Evolutionary conservation across 2,888 invertebrate species (phyloP).

Genomic region (Siphonodentalium dalli): DNA sequence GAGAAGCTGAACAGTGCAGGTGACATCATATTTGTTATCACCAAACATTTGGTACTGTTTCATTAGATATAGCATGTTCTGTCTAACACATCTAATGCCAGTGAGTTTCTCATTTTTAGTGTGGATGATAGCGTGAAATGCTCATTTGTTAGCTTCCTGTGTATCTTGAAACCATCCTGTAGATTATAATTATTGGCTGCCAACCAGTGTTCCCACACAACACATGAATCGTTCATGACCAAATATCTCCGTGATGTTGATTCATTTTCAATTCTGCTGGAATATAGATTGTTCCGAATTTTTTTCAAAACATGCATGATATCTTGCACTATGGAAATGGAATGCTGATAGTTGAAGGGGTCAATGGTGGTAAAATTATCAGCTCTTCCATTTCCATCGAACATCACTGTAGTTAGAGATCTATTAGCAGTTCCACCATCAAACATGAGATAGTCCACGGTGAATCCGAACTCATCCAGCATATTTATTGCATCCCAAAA

Average conservation of each 20-base stretch:
- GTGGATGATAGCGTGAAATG: slow-evolving; percentile 17
- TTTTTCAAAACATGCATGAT: slow-evolving; percentile 20
- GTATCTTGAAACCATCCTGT: slow-evolving; percentile 18
- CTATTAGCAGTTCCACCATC: slow-evolving; percentile 31
- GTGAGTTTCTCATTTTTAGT: slow-evolving; percentile 20
- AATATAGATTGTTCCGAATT: slow-evolving; percentile 21
- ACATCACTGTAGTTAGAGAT: slow-evolving; percentile 15
- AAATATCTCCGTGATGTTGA: slow-evolving; percentile 8
- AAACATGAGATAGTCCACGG: slow-evolving; percentile 28
- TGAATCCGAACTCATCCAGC: slow-evolving; percentile 19
- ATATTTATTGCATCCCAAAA: slow-evolving; percentile 28
- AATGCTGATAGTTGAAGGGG: too few species aligned
- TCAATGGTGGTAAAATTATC: too few species aligned
- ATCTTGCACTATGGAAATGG: too few species aligned
- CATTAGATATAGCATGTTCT: slow-evolving; percentile 25
- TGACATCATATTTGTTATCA: too few species aligned
- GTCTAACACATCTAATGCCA: slow-evolving; percentile 19
- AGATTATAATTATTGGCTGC: slow-evolving; percentile 12
- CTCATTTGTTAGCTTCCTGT: slow-evolving; percentile 16
- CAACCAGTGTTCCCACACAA: slow-evolving; percentile 21
- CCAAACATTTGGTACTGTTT: slow-evolving; percentile 15
- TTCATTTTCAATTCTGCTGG: slow-evolving; percentile 9
- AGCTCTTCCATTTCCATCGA: slow-evolving; percentile 4
- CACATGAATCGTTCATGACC: slow-evolving; percentile 1
- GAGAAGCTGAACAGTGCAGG: too few species aligned